These are phyloP conservation scores for Falco columbarius DNA, from an alignment of 2,797 vertebrate genomes.

Conservation along the genomic window DNA sequence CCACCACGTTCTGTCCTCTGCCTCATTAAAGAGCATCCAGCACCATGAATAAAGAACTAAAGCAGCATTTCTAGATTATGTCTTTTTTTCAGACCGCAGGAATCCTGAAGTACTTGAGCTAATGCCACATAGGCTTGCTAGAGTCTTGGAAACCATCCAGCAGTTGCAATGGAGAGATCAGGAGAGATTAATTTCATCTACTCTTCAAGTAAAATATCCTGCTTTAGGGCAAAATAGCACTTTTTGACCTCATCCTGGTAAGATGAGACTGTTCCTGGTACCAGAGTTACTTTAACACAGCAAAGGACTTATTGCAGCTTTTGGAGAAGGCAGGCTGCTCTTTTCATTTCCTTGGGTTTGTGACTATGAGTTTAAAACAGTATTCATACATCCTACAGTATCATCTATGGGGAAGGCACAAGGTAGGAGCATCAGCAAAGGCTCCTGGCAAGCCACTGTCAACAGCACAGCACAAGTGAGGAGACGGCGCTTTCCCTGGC, in stretches of 20 bases:
- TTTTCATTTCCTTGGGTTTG: background rate
- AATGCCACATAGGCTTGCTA: background rate
- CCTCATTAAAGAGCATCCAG: background rate
- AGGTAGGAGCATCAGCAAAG: background rate
- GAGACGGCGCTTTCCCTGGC: background rate
- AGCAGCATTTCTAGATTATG: background rate
- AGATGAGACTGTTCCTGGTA: background rate
- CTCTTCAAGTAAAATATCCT: background rate
- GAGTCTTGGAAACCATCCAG: background rate
- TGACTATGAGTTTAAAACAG: background rate
- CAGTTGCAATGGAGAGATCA: background rate
- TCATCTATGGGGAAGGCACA: background rate
- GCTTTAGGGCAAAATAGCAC: background rate
- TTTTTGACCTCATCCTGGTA: background rate
- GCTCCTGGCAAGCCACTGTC: background rate
- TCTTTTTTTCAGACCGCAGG: background rate
- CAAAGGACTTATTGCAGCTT: background rate
- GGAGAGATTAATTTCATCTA: conserved; percentile 3
- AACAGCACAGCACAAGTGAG: background rate
- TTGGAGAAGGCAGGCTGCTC: background rate
- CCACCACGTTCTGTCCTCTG: background rate
- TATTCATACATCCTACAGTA: background rate
- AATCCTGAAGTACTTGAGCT: background rate
- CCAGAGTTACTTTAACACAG: background rate
- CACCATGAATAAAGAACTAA: background rate